phyloP scores from a whole-genome alignment of 1,140 invertebrate genomes.

The Bombus balteatus region DNA sequence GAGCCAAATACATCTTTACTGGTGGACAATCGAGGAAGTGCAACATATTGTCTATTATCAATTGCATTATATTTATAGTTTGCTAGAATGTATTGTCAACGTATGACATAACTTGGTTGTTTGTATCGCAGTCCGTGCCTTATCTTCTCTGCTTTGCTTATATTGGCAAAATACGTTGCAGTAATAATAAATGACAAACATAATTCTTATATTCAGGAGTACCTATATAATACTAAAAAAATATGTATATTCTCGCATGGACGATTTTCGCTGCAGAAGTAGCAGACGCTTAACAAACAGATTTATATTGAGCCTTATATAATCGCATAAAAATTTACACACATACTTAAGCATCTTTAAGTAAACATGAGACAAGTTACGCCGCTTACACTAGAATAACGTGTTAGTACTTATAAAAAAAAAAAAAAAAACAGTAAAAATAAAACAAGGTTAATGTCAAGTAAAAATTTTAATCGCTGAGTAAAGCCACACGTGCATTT shows the following conservation, averaged over 20 bases:
- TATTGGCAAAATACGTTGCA: not conserved
- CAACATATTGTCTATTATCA: no score
- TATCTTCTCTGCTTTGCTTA: not conserved
- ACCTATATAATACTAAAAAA: not conserved
- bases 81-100: not conserved
- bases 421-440: not conserved
- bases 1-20: not conserved
- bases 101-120: not conserved
- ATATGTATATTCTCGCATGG: not conserved
- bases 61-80: not conserved
- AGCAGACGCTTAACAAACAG: no score
- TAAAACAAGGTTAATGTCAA: not conserved
- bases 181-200: not conserved
- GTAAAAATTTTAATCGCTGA: not conserved
- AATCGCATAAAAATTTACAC: not conserved
- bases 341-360: not conserved
- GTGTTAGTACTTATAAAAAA: not conserved
- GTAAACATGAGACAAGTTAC: not conserved
- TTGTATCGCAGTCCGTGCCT: not conserved
- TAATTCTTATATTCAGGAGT: not conserved
- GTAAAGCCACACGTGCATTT: not conserved
- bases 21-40: not conserved
- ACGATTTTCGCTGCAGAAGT: not conserved
- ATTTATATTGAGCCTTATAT: not conserved
- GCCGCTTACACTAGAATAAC: not conserved